These are phyloP conservation scores for Corapipo altera DNA, from an alignment of 2,113 vertebrate species.

Conservation along the genomic window DNA sequence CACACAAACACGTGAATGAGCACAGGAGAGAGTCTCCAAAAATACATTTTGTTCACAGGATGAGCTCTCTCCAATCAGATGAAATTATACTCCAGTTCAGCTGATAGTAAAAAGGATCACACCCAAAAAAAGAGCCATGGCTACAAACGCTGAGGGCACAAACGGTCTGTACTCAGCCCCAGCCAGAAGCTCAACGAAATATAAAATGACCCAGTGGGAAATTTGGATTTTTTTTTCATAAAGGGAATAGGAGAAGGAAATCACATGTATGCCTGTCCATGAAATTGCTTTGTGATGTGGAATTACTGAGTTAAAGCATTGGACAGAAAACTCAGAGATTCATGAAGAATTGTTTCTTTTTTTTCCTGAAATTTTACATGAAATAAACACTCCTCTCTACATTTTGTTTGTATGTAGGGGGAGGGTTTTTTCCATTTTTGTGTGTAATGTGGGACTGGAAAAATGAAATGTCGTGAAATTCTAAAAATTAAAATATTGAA, in stretches of 20 bases:
- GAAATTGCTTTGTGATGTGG: neutral
- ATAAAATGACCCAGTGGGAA: neutral
- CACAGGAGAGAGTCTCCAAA: neutral
- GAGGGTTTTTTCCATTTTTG: neutral
- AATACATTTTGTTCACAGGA: neutral
- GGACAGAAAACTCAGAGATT: neutral
- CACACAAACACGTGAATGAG: neutral
- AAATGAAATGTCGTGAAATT: neutral
- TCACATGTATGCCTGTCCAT: neutral
- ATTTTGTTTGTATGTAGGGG: neutral
- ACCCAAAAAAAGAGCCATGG: neutral
- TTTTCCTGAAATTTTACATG: neutral
- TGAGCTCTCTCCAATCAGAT: neutral
- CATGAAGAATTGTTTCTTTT: neutral
- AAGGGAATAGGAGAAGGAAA: neutral
- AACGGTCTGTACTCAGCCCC: neutral
- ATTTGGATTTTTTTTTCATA: neutral
- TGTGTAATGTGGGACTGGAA: neutral
- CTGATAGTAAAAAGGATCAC: neutral
- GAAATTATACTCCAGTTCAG: neutral
- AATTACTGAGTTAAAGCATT: neutral
- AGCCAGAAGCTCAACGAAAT: neutral
- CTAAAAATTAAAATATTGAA: neutral
- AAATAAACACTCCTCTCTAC: neutral
- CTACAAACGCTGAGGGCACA: neutral